phyloP scores from a whole-genome alignment of 2,797 vertebrate species.

The Gadopsis bispinosus region DNA sequence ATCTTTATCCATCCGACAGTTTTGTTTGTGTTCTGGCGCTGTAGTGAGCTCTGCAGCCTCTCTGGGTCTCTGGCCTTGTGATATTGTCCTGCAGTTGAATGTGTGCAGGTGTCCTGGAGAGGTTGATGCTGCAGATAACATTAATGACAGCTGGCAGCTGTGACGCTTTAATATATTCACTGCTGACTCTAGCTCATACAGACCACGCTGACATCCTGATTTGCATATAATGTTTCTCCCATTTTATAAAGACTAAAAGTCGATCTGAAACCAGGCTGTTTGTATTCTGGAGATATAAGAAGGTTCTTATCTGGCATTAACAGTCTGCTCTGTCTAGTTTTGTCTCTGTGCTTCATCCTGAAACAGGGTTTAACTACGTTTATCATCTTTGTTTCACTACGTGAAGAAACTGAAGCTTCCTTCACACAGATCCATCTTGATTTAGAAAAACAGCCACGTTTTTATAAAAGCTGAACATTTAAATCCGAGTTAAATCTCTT shows the following conservation, averaged over 20 bases:
- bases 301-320: neutral
- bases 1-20: neutral
- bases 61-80: constrained; percentile 31
- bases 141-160: constrained; percentile 59
- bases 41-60: neutral
- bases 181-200: constrained; percentile 24
- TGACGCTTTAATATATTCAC: constrained; percentile 39
- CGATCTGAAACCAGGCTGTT: neutral
- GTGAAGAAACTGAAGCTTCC: neutral
- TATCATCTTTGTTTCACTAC: neutral
- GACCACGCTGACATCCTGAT: neutral
- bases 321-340: neutral
- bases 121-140: constrained; percentile 45
- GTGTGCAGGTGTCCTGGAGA: constrained; percentile 48
- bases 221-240: constrained; percentile 9
- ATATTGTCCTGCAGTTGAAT: constrained; percentile 9
- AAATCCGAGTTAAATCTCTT: neutral
- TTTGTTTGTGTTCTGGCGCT: neutral
- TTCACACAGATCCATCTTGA: neutral
- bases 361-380: neutral
- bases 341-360: neutral
- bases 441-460: neutral
- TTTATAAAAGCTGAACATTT: neutral
- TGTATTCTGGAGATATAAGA: neutral
- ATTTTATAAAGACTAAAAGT: neutral